Percentiles rank a stretch among this genome's conserved stretches.
These are phyloP conservation scores for Acanthurus tractus DNA, from an alignment of 2,797 vertebrate genomes.

Conservation along the genomic window DNA sequence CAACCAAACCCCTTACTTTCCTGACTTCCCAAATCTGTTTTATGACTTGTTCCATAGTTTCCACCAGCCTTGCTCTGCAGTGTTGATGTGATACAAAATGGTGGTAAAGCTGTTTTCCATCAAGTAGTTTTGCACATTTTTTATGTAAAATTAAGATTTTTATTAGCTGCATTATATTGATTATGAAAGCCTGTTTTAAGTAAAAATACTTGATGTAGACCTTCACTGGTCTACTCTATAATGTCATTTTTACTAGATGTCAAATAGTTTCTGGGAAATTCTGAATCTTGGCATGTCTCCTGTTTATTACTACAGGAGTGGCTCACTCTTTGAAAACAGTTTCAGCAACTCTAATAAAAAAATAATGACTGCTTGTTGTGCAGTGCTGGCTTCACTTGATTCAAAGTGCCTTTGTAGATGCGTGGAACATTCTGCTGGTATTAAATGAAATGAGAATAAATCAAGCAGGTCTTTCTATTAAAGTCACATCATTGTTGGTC, in stretches of 20 bases:
- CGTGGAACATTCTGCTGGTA: neutral
- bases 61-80: neutral
- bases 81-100: neutral
- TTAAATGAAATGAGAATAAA: neutral
- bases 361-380: neutral
- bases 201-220: neutral
- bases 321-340: conserved; percentile 1
- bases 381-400: neutral
- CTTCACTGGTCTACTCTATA: neutral
- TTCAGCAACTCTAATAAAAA: neutral
- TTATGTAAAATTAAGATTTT: neutral
- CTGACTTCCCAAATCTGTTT: neutral
- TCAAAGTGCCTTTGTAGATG: neutral
- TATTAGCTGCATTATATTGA: neutral
- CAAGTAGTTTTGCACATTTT: neutral
- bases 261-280: conserved; percentile 7
- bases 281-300: conserved; percentile 1
- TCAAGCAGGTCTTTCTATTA: neutral
- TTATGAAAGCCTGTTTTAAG: conserved; percentile 1
- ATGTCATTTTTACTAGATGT: neutral
- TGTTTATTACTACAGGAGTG: conserved; percentile 1
- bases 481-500: neutral
- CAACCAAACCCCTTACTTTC: neutral
- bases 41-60: neutral
- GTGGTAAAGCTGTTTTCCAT: neutral